Evolutionary conservation across 2,888 invertebrate genomes (phyloP), one percentile per base, ranked within the genome.

Genomic region (Parascotia fuliginaria): DNA sequence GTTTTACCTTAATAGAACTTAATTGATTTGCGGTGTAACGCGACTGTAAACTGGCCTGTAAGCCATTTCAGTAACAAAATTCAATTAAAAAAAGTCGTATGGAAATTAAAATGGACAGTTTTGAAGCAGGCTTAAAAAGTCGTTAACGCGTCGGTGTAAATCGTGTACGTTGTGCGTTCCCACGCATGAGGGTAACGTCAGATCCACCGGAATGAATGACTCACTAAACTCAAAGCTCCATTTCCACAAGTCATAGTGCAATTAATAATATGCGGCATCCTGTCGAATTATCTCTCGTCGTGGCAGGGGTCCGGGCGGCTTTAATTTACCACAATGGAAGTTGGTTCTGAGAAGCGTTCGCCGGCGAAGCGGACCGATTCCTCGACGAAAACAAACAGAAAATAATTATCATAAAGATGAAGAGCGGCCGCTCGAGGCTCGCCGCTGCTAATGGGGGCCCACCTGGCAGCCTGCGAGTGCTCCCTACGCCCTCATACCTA

Each of bases 361-460:
- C 69, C 83, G 82, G 86, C 84, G 85, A 88, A 87, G 89, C 89
- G 89, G 88, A 84, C 83, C 89, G 90, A 89, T 89, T 87, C 89
- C 85, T 87, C 85, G 87, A 87, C 89, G 90, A 92, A 92, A 92
- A 92, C 92, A 91, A 92, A 92, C 91, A 92, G 88, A 89, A 91
- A 92, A 91, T 92, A 91, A 92, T 92, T 92, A 92, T 90, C 91
- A 91, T 91, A 91, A 92, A 91, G 91, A 92, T 91, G 91, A 92
- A 91, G 89, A 89, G 90, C 86, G 89, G 85, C 91, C 91, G 91
- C 89, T 85, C 85, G 83, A 79, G 83, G 81, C 87, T 80, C 81
- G 81, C 77, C 81, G 83, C 89, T 88, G 87, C 88, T 90, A 89
- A 89, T 89, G 89, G 89, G 84, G 75, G 88, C 83, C 90, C 90